A percentile compares a stretch with the other conserved stretches of the same genome.
These are phyloP conservation scores for Entomobrya multifasciata DNA, from an alignment of 2,888 invertebrate genomes.

Conservation along the genomic window DNA sequence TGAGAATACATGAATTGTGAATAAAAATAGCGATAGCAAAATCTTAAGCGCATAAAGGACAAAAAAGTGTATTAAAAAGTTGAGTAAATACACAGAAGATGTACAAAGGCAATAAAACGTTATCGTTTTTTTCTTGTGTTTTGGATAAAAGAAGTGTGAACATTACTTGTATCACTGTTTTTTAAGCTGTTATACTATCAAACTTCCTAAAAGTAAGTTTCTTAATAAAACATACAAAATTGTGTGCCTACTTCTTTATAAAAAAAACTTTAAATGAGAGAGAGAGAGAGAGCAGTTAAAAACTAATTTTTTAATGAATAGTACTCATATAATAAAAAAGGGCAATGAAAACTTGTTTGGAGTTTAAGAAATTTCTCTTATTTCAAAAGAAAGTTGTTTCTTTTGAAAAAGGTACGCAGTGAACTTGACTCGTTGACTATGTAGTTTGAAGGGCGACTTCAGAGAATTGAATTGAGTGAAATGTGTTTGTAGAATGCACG, in stretches of 20 bases:
- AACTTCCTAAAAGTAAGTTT: neutral
- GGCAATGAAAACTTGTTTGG: neutral
- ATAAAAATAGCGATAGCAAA: neutral
- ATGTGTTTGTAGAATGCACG: neutral
- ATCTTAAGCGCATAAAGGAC: neutral
- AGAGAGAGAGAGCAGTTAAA: constrained; percentile 1
- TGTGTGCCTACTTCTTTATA: neutral
- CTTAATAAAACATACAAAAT: neutral
- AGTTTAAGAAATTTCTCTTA: neutral
- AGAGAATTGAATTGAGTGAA: neutral
- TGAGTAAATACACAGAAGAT: neutral
- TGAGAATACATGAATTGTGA: constrained; percentile 29
- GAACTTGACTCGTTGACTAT: neutral
- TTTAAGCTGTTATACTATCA: neutral
- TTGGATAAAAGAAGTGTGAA: constrained; percentile 42
- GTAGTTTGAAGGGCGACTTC: neutral
- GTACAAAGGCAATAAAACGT: constrained; percentile 28
- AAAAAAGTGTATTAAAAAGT: constrained; percentile 12
- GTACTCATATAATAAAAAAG: neutral
- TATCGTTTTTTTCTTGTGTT: constrained; percentile 37
- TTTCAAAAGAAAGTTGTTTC: constrained; percentile 9
- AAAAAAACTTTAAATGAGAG: neutral
- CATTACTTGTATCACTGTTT: constrained; percentile 37
- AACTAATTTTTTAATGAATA: constrained; percentile 59
- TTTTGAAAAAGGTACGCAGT: neutral